These are phyloP conservation scores for Steatocranus sp. DNA, from an alignment of 2,797 vertebrate species.

Conservation along the genomic window DNA sequence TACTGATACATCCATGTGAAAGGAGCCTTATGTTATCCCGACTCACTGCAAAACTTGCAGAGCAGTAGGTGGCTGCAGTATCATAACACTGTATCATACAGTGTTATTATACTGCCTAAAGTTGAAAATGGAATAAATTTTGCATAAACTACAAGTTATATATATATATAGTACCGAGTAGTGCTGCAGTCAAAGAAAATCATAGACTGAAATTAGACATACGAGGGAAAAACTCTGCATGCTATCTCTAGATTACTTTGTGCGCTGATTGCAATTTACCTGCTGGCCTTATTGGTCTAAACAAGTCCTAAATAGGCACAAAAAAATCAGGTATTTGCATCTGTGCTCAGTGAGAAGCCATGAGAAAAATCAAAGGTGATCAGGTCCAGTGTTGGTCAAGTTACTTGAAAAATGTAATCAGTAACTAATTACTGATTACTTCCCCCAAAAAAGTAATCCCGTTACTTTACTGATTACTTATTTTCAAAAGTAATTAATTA, in stretches of 20 bases:
- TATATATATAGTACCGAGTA: not conserved
- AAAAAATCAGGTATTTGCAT: not conserved
- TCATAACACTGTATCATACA: not conserved
- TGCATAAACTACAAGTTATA: not conserved
- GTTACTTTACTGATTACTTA: too few relatives aligned
- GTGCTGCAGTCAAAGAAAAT: not conserved
- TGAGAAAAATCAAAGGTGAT: not conserved
- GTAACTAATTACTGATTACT: too few relatives aligned
- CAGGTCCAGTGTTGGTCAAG: too few relatives aligned
- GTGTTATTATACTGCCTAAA: not conserved
- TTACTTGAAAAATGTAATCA: too few relatives aligned
- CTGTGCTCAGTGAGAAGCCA: not conserved
- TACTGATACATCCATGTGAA: not conserved
- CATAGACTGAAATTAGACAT: not conserved
- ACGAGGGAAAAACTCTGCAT: not conserved
- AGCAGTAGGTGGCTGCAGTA: not conserved
- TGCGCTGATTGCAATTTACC: not conserved
- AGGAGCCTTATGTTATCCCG: not conserved
- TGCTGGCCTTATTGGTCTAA: not conserved
- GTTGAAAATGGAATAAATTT: not conserved
- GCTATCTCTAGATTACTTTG: not conserved
- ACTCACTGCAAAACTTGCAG: not conserved
- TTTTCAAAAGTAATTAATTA: too few relatives aligned
- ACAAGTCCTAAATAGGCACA: not conserved
- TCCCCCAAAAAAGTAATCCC: too few relatives aligned